Conservation (phyloP, 2,888 invertebrate genomes). For the Yponomeuta malinellus region DNA sequence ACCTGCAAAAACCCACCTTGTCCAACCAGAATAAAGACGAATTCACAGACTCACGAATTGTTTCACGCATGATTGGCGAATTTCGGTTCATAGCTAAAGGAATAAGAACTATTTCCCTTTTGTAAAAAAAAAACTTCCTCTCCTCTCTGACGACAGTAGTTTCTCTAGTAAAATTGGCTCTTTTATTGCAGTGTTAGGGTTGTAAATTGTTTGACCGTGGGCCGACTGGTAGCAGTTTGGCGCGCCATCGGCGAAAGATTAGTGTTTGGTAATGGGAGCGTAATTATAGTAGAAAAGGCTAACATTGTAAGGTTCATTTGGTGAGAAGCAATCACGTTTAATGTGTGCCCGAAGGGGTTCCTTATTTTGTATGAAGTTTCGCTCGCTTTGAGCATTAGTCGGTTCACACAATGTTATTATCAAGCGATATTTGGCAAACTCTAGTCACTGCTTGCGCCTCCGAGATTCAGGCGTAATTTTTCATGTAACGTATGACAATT, state of each 20-base stretch:
- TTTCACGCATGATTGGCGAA: slow-evolving; percentile 36
- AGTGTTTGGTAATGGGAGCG: slow-evolving; percentile 65
- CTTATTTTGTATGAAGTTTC: background rate
- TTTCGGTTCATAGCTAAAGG: slow-evolving; percentile 52
- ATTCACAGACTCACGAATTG: background rate
- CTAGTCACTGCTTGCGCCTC: too few relatives aligned
- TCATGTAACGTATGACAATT: too few relatives aligned
- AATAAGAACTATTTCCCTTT: slow-evolving; percentile 57
- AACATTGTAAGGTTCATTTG: slow-evolving; percentile 71
- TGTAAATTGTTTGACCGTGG: background rate
- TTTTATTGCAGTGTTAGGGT: slow-evolving; percentile 1
- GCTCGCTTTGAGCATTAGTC: background rate
- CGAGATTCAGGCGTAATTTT: too few relatives aligned
- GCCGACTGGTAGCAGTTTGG: slow-evolving; percentile 18
- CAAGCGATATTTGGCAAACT: too few relatives aligned
- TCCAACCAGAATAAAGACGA: slow-evolving; percentile 17
- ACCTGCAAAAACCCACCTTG: slow-evolving; percentile 39
- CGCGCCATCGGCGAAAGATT: slow-evolving; percentile 48
- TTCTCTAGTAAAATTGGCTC: slow-evolving; percentile 14
- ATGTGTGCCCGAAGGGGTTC: slow-evolving; percentile 31
- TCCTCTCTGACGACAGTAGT: slow-evolving; percentile 6
- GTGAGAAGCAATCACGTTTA: slow-evolving; percentile 57
- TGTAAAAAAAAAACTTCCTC: slow-evolving; percentile 30
- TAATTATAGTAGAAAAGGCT: slow-evolving; percentile 73
- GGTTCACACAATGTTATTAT: too few relatives aligned